Conservation (phyloP, 2,113 vertebrate species). For the Cheilinus undulatus region DNA sequence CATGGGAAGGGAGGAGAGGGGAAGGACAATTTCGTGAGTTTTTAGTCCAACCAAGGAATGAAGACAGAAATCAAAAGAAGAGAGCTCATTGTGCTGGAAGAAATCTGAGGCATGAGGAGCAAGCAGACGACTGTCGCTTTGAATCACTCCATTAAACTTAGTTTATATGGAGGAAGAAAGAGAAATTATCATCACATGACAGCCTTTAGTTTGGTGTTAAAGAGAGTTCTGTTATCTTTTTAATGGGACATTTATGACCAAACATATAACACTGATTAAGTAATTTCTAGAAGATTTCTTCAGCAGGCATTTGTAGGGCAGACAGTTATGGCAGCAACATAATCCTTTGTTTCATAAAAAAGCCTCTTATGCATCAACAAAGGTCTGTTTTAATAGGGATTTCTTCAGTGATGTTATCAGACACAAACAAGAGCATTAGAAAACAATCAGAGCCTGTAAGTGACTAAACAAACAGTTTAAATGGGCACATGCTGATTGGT, state of each 20-base stretch:
- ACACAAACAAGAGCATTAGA: background rate
- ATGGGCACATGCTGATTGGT: too few species aligned
- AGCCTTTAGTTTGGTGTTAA: background rate
- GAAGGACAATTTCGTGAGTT: slow-evolving; percentile 14
- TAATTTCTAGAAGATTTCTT: background rate
- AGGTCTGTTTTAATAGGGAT: background rate
- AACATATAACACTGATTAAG: background rate
- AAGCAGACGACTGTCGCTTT: background rate
- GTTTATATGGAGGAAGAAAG: background rate
- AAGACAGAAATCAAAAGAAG: slow-evolving; percentile 12
- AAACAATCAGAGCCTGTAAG: background rate
- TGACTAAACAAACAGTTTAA: background rate
- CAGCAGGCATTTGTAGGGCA: too few species aligned
- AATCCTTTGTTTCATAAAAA: background rate
- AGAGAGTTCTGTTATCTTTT: background rate
- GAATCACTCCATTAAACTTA: background rate
- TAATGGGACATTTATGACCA: background rate
- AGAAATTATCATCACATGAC: background rate
- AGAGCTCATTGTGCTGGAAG: background rate
- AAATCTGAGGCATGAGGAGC: background rate
- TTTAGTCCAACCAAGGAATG: background rate
- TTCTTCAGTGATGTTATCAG: background rate
- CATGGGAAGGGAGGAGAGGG: slow-evolving; percentile 32
- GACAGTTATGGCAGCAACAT: background rate
- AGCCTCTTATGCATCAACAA: background rate